phyloP scores from a whole-genome alignment of 2,113 vertebrate genomes.

The Archilochus colubris region DNA sequence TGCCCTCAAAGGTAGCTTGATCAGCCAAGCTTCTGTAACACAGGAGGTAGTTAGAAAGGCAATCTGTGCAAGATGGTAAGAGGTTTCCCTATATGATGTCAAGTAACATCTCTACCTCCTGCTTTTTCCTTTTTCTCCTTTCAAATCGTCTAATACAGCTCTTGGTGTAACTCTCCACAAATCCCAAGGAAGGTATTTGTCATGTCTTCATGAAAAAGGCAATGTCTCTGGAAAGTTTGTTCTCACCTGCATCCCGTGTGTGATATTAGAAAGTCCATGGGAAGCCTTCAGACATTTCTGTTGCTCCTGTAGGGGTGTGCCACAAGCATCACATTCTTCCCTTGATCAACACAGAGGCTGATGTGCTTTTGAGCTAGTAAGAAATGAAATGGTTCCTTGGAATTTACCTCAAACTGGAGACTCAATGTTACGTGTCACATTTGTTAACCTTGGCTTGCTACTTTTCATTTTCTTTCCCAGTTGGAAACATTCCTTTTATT shows the following conservation, averaged over 20 bases:
- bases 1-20: background rate
- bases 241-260: fast-evolving
- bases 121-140: background rate
- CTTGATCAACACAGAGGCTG: background rate
- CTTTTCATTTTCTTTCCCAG: background rate
- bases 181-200: background rate
- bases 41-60: background rate
- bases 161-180: background rate
- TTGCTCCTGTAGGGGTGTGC: background rate
- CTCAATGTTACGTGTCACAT: background rate
- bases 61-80: background rate
- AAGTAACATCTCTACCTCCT: background rate
- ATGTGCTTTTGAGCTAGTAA: background rate
- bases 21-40: background rate
- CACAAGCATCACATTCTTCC: background rate
- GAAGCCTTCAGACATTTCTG: background rate
- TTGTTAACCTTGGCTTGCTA: background rate
- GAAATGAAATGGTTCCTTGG: background rate
- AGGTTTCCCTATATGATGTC: background rate
- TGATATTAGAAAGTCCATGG: background rate
- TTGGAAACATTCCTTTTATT: background rate
- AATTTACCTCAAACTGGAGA: background rate
- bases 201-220: fast-evolving
- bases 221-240: background rate
- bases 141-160: background rate